Evolutionary conservation across 2,888 invertebrate species (phyloP).

Genomic region (Branchipolynoe longqiensis): DNA sequence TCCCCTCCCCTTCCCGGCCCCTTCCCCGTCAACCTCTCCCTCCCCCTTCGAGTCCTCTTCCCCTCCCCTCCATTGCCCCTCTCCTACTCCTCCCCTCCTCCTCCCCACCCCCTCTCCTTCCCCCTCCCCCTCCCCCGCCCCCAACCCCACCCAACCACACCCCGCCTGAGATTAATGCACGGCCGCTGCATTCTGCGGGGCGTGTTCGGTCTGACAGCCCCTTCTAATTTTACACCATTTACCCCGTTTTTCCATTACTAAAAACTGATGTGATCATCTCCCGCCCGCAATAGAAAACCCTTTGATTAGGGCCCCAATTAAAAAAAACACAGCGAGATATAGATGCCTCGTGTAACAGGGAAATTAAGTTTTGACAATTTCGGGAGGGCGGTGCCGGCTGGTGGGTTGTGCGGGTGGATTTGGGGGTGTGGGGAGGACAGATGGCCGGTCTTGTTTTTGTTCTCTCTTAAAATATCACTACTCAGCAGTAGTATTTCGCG

Average conservation of each 20-base stretch:
- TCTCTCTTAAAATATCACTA: not conserved
- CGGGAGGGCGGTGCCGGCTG: not conserved
- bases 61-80: too few relatives aligned
- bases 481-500: not conserved
- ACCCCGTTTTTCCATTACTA: not conserved
- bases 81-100: too few relatives aligned
- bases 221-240: constrained; percentile 38
- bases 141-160: too few relatives aligned
- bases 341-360: constrained; percentile 16
- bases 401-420: not conserved
- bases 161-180: not conserved
- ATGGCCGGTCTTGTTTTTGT: not conserved
- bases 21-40: too few relatives aligned
- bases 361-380: constrained; percentile 35
- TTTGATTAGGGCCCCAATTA: constrained; percentile 33
- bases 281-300: constrained; percentile 17
- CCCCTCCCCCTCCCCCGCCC: too few relatives aligned
- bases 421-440: not conserved
- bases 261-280: not conserved
- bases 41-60: too few relatives aligned
- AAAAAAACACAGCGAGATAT: constrained; percentile 13
- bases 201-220: not conserved
- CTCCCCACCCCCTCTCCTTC: too few relatives aligned
- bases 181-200: too few relatives aligned
- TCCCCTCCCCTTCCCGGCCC: too few relatives aligned